A percentile compares a stretch with the other conserved stretches of the same genome.
These are phyloP conservation scores for Tursiops truncatus DNA, from an alignment of 2,113 vertebrate species.

Conservation along the genomic window DNA sequence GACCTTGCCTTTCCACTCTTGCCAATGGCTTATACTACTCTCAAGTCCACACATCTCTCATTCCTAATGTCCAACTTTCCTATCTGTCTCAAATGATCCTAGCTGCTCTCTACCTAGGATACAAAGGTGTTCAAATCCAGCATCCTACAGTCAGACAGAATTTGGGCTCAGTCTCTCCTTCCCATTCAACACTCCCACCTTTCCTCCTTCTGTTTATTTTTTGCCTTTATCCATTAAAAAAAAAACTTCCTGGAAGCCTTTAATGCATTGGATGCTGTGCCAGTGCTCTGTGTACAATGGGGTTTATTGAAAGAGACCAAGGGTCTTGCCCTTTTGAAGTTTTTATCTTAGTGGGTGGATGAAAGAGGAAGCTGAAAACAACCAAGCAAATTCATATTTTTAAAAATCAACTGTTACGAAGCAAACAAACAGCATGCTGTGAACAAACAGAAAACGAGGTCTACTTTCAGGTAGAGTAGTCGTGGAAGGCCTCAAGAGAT, in stretches of 20 bases:
- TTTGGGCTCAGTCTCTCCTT: not conserved
- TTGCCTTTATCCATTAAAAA: not conserved
- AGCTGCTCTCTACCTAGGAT: not conserved
- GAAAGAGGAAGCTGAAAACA: not conserved
- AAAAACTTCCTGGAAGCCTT: not conserved
- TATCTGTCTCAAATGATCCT: not conserved
- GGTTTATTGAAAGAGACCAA: not conserved
- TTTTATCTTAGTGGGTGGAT: not conserved
- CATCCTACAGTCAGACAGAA: not conserved
- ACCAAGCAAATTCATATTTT: not conserved
- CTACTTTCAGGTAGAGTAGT: not conserved
- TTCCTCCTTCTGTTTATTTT: not conserved
- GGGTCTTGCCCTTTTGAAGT: not conserved
- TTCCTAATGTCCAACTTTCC: not conserved
- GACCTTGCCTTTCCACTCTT: not conserved
- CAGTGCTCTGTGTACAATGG: not conserved
- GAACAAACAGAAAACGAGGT: not conserved
- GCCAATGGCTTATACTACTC: not conserved
- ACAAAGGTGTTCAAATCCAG: not conserved
- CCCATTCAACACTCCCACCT: not conserved
- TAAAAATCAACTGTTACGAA: not conserved
- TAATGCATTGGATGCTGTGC: not conserved
- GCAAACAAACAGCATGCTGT: not conserved
- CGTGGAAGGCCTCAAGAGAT: not conserved
- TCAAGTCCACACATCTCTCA: not conserved